Percentiles rank a stretch among this genome's conserved stretches.
phyloP scores from a whole-genome alignment of 2,888 invertebrate species.

The Synanthedon myopaeformis region DNA sequence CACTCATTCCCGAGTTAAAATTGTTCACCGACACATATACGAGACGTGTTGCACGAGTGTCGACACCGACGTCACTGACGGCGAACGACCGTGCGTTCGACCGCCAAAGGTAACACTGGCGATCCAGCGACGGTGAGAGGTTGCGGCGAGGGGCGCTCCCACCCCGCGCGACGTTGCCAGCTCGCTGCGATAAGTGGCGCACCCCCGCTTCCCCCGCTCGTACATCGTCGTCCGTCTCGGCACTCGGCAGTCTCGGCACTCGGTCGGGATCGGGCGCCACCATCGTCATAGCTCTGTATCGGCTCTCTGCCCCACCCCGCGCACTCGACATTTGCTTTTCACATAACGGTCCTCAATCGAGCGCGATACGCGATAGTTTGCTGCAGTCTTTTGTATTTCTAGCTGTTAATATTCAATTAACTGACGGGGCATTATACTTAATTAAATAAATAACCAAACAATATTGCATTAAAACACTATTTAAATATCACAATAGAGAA shows the following conservation, averaged over 20 bases:
- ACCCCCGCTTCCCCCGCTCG: conserved; percentile 57
- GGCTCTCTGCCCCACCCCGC: conserved; percentile 58
- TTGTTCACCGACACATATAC: conserved; percentile 59
- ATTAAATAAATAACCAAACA: background rate
- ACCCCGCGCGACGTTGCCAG: conserved; percentile 69
- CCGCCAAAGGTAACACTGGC: conserved; percentile 75
- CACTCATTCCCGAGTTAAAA: conserved; percentile 60
- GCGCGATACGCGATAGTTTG: conserved; percentile 62
- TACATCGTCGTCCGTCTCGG: conserved; percentile 51
- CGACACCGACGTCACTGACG: conserved; percentile 66
- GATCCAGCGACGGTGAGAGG: conserved; percentile 72
- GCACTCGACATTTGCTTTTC: conserved; percentile 52
- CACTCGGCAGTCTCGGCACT: conserved; percentile 29
- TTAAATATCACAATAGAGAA: background rate
- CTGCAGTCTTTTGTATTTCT: conserved; percentile 14
- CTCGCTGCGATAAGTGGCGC: conserved; percentile 69
- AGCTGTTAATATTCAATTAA: background rate
- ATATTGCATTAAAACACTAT: background rate
- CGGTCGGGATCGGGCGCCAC: conserved; percentile 61
- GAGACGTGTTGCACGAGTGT: conserved; percentile 67
- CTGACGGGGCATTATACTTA: too few species aligned
- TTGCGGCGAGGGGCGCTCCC: conserved; percentile 67
- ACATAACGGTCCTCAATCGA: conserved; percentile 71
- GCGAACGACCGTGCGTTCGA: conserved; percentile 63
- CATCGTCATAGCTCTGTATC: conserved; percentile 44